A percentile compares a stretch with the other conserved stretches of the same genome.
phyloP scores from a whole-genome alignment of 2,113 vertebrate genomes.

The Egretta garzetta region DNA sequence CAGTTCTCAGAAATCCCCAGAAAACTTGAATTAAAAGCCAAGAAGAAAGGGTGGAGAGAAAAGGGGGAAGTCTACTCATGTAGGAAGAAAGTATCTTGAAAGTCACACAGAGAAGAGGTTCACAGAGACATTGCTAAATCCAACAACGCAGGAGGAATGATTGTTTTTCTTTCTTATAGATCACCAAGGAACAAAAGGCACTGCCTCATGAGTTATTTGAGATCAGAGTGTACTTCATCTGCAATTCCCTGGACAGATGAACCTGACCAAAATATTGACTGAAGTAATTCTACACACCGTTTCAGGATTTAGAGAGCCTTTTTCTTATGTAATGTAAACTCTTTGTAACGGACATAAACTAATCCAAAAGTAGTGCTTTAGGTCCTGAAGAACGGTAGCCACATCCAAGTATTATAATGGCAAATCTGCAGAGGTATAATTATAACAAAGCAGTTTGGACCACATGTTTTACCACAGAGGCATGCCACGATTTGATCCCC shows the following conservation, averaged over 20 bases:
- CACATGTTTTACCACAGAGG: background rate
- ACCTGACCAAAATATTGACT: background rate
- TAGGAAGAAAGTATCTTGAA: background rate
- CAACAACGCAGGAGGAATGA: background rate
- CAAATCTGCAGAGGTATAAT: background rate
- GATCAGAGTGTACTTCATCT: background rate
- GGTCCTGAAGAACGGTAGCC: background rate
- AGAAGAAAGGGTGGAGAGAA: background rate
- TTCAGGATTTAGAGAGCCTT: background rate
- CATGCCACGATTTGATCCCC: background rate
- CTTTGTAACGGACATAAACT: background rate
- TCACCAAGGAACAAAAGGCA: background rate
- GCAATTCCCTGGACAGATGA: background rate
- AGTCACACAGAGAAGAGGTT: background rate
- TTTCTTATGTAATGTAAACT: background rate
- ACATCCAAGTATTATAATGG: background rate
- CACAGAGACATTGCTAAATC: background rate
- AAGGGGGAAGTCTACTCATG: background rate
- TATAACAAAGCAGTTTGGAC: background rate
- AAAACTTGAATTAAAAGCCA: background rate
- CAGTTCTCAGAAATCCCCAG: background rate
- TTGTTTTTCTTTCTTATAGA: background rate
- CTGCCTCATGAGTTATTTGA: background rate
- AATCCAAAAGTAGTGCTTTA: background rate
- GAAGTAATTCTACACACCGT: background rate